A percentile compares a stretch with the other conserved stretches of the same genome.
Evolutionary conservation across 2,113 vertebrate genomes (phyloP).

Genomic region (Nycticebus coucang): DNA sequence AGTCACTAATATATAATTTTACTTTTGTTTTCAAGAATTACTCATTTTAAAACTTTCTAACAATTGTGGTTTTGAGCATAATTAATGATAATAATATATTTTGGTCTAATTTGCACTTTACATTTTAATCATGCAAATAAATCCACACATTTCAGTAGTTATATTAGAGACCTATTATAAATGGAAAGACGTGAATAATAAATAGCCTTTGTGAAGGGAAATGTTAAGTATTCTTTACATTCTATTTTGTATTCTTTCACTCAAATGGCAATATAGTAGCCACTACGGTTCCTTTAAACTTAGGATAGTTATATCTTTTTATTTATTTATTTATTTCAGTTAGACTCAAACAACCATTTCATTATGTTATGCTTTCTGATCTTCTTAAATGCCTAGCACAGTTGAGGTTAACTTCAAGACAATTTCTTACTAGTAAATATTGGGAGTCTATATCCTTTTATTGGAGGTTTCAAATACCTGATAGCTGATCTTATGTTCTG

Average conservation of each 20-base stretch:
- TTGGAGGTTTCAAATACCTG: background rate
- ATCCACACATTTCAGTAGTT: conserved; percentile 21
- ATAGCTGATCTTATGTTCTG: background rate
- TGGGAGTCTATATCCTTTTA: background rate
- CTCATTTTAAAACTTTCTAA: conserved; percentile 14
- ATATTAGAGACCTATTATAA: background rate
- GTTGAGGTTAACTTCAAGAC: background rate
- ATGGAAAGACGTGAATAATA: background rate
- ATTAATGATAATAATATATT: background rate
- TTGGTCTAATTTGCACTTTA: background rate
- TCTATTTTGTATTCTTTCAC: background rate
- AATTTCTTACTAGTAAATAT: background rate
- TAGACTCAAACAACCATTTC: background rate
- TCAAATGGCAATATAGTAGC: background rate
- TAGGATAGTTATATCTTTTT: too few relatives aligned
- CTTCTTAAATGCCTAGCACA: background rate
- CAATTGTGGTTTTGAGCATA: background rate
- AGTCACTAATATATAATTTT: background rate
- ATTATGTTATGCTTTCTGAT: background rate
- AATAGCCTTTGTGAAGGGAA: background rate
- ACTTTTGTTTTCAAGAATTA: background rate
- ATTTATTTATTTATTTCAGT: background rate
- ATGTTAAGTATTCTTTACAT: background rate
- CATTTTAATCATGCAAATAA: conserved; percentile 33
- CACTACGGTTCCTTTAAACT: background rate